Conservation (phyloP, 2,888 invertebrate species). For the Cataglyphis cursor region DNA sequence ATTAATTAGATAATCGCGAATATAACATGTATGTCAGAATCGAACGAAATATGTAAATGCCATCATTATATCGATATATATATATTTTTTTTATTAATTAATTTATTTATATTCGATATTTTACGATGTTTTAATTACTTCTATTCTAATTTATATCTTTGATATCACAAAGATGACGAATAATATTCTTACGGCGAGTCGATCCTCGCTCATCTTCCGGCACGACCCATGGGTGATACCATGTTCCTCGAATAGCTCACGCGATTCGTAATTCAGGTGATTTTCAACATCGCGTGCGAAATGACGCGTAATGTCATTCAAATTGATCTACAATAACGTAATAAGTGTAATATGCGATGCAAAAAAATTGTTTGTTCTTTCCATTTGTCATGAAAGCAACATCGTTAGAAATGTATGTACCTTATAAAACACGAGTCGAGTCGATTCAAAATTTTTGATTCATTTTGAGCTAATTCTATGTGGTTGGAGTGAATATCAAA, state of each 20-base stretch:
- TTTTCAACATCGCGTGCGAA: conserved; percentile 3
- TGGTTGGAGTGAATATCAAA: neutral
- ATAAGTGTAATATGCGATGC: neutral
- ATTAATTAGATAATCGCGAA: neutral
- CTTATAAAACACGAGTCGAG: conserved; percentile 1
- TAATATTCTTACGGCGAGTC: conserved; percentile 24
- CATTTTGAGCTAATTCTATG: neutral
- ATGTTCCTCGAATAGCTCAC: conserved; percentile 21
- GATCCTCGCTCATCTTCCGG: conserved; percentile 20
- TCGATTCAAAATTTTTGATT: neutral
- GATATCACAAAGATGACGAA: neutral
- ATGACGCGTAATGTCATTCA: conserved; percentile 9
- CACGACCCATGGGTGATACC: conserved; percentile 44
- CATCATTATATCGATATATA: neutral
- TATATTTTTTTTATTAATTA: neutral
- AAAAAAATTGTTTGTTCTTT: neutral
- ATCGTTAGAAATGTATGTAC: neutral
- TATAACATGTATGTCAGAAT: neutral
- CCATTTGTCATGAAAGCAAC: neutral
- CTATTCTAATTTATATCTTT: neutral
- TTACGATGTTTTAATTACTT: neutral
- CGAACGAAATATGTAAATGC: neutral
- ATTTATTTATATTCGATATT: neutral
- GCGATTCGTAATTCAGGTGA: conserved; percentile 5
- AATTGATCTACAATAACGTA: neutral